These are phyloP conservation scores for Pteropus alecto DNA, from an alignment of 2,113 vertebrate species.

Conservation along the genomic window DNA sequence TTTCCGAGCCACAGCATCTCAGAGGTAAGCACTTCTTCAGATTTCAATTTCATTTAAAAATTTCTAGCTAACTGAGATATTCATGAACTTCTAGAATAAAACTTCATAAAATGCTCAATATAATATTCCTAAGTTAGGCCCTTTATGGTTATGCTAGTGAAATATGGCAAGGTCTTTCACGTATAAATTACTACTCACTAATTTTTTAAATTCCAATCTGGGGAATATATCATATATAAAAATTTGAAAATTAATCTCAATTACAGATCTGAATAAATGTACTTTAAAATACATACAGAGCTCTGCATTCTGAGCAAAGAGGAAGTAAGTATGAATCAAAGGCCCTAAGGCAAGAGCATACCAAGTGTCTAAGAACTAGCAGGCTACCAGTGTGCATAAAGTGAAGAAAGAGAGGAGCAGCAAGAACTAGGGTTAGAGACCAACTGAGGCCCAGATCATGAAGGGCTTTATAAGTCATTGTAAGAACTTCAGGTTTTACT, in stretches of 20 bases:
- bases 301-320: not conserved
- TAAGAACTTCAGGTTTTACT: not conserved
- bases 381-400: not conserved
- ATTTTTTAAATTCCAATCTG: conserved; percentile 1
- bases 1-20: not conserved
- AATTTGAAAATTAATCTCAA: not conserved
- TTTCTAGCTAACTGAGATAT: conserved; percentile 16
- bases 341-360: not conserved
- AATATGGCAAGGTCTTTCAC: not conserved
- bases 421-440: not conserved
- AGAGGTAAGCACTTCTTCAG: not conserved
- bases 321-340: not conserved
- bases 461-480: not conserved
- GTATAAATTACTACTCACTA: not conserved
- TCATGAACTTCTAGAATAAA: conserved; percentile 22
- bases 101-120: not conserved
- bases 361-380: not conserved
- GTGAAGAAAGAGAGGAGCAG: not conserved
- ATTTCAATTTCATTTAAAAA: conserved; percentile 24
- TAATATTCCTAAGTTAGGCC: not conserved
- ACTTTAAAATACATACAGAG: conserved; percentile 1
- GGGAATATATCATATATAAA: not conserved
- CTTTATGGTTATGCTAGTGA: not conserved
- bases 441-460: not conserved
- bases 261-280: not conserved